Base-by-base conservation (phyloP, 1,140 invertebrate genomes). In the Dreissena rostriformis region DNA sequence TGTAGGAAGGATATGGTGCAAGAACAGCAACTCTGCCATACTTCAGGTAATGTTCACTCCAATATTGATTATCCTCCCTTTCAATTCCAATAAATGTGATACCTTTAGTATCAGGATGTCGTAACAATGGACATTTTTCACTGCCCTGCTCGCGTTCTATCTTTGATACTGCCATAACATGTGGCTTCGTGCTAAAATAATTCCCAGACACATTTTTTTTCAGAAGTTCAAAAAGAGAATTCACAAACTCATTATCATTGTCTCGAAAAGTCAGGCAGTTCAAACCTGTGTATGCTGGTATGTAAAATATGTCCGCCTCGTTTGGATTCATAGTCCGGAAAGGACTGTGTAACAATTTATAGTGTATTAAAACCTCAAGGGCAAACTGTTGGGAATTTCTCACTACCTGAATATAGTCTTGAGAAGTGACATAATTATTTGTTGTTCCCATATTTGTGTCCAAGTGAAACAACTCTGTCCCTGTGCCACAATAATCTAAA, bases 1-100 rank as follows among this genome's bases (percentile, higher is more conserved):
- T 74, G 53, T 90, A 90, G 1, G 87, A 89, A 14, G 90, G 90
- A 73, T 91, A 91, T 7, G 90, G 90, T 12, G 84, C 90, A 6
- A 88, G 79, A 39, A 90, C 86, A 1, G 87, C 66, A 26, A 7
- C 68, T 28, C 5, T 68, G 29, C 57, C 65, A 4, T 19, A 26
- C 15, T 57, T 67, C 24, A 22, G 17, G 24, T 26, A 22, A 61
- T 67, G 67, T 19, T 63, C 80, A 17, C 24, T n/a, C 67, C 68
- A 80, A 19, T 72, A 51, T 57, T 66, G 29, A 57, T 71, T 66
- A 6, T 73, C 39, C 76, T 89, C 87, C 61, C 86, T 86, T 74
- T 91, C 90, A 15, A 91, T 91, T 0, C 57, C 82, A 11, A 90
- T 67, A 39, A 74, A 87, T 1, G 86, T 85, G 15, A 91, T 78